Evolutionary conservation across 1,140 invertebrate species (phyloP), one percentile per base, ranked within the genome.

Genomic region (Papilio polytes): DNA sequence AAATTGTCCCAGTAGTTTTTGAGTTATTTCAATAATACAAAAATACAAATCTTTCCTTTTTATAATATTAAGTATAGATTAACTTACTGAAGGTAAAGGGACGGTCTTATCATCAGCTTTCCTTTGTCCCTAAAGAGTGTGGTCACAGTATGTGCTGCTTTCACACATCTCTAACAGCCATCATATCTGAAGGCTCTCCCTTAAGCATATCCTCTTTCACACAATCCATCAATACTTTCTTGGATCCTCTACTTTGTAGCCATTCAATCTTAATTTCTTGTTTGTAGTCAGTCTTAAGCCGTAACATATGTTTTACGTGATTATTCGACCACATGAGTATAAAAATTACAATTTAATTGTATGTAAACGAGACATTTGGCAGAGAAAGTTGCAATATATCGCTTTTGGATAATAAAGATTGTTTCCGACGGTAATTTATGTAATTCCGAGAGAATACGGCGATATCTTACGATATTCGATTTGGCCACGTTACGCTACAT

Each of bases 351-450:
- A 48, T 74, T 74, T 74, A 74, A 74, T 51, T 74, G 73, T 74
- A 74, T 74, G 73, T 74, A 48, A 74, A 48, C 73, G 73, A 46
- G 73, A 74, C 73, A 74, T 74, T 74, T 74, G 73, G 73, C 73
- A 74, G 73, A 22, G 73, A 74, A 74, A 74, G 73, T 46, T 20
- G 18, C 46, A 51, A 74, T 13, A n/a, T 74, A 74, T 48, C 48
- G 72, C 44, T 41, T 74, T 48, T 44, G 22, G 44, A 51, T 9
- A 51, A 74, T 74, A 74, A 74, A 74, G 44, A 22, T 48, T 74
- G 44, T 51, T 51, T 48, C 73, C 22, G 73, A 7, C 44, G 73
- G 44, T 74, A 74, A 46, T 74, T 46, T 74, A 74, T 74, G 46
- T 15, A 51, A 73, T 9, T 15, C 70, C 7, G 26, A 36, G 36